Evolutionary conservation across 2,797 vertebrate species (phyloP).

Genomic region (Chaetophractus vellerosus): DNA sequence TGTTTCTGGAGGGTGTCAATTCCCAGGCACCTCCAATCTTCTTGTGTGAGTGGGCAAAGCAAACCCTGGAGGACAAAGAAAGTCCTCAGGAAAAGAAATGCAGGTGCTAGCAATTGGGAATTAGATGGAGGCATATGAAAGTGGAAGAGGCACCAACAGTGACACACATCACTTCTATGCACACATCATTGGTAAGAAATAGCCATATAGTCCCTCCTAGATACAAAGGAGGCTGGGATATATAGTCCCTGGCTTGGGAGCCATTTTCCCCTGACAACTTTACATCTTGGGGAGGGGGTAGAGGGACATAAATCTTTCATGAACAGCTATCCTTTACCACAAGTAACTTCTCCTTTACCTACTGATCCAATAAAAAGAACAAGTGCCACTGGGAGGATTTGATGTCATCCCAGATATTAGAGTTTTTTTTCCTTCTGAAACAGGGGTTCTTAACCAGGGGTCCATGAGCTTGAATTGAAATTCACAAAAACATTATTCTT

Average conservation of each 20-base stretch:
- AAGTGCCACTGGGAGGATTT: not conserved
- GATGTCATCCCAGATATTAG: not conserved
- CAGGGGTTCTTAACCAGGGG: not conserved
- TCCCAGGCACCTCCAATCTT: not conserved
- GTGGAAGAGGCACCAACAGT: not conserved
- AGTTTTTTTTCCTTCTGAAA: not conserved
- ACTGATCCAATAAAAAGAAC: not conserved
- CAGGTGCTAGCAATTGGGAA: not conserved
- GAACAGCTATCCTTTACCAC: not conserved
- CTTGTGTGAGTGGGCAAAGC: not conserved
- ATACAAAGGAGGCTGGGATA: not conserved
- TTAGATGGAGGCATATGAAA: not conserved
- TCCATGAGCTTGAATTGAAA: too few species aligned
- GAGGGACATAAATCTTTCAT: not conserved
- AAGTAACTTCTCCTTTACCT: not conserved
- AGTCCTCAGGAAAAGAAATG: conserved; percentile 24
- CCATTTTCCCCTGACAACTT: not conserved
- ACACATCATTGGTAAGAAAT: not conserved
- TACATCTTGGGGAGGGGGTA: accelerated
- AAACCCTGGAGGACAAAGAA: not conserved
- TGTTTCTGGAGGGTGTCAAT: not conserved
- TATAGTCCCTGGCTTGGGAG: not conserved
- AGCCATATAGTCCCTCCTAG: not conserved
- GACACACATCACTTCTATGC: not conserved
- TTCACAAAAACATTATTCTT: too few species aligned